These are phyloP conservation scores for Drosophila yooni DNA, from an alignment of 2,888 invertebrate species.

Conservation along the genomic window DNA sequence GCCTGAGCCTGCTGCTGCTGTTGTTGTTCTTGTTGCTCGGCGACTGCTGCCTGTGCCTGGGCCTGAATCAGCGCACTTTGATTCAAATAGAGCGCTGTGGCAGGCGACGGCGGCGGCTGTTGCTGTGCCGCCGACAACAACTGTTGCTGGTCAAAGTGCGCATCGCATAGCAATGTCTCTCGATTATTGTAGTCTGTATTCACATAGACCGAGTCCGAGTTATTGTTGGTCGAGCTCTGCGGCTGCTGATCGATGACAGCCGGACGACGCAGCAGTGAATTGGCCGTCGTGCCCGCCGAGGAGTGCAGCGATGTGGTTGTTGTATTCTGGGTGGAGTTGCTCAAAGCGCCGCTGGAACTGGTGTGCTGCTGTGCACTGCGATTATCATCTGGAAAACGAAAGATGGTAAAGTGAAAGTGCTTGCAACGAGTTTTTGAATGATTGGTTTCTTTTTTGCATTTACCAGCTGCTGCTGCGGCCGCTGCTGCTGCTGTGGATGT, in stretches of 20 bases:
- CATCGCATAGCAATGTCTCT: conserved; percentile 82
- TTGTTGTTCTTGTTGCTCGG: conserved; percentile 29
- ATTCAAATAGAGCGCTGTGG: conserved; percentile 76
- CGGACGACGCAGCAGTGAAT: conserved; percentile 35
- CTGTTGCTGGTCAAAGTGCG: conserved; percentile 75
- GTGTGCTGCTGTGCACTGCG: conserved; percentile 67
- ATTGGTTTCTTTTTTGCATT: conserved; percentile 15
- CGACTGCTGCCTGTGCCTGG: conserved; percentile 53
- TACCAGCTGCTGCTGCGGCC: conserved; percentile 40
- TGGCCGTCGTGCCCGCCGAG: conserved; percentile 61
- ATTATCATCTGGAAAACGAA: conserved; percentile 67
- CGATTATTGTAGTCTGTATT: conserved; percentile 84
- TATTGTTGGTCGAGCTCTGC: conserved; percentile 44
- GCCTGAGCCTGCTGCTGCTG: conserved; percentile 45
- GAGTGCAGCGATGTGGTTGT: conserved; percentile 78
- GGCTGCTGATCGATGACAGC: conserved; percentile 47
- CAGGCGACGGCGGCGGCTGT: conserved; percentile 73
- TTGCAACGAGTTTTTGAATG: conserved; percentile 25
- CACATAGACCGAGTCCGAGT: conserved; percentile 82
- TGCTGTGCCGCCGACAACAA: conserved; percentile 71
- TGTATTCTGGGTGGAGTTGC: conserved; percentile 77
- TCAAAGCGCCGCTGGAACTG: conserved; percentile 64
- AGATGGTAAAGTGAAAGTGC: conserved; percentile 40
- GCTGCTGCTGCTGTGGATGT: conserved; percentile 34
- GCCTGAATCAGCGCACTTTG: conserved; percentile 71